Evolutionary conservation across 2,888 invertebrate species (phyloP).

Genomic region (Hylaea fasciaria): DNA sequence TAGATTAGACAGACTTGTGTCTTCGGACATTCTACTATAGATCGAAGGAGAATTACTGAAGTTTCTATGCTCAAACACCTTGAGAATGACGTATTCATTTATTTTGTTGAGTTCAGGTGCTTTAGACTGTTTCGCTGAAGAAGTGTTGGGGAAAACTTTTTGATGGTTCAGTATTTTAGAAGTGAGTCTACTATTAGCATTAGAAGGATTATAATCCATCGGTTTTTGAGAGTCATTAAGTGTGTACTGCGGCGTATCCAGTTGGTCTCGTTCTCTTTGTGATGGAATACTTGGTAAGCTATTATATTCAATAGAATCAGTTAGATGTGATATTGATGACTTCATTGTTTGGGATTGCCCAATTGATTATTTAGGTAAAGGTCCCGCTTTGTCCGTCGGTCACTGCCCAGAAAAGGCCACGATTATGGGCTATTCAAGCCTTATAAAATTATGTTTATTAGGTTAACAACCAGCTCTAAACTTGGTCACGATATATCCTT

Average conservation of each 20-base stretch:
- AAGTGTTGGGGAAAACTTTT: conserved; percentile 26
- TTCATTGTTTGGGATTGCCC: conserved; percentile 35
- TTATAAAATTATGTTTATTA: conserved; percentile 33
- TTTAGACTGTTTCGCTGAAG: conserved; percentile 33
- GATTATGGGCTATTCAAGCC: conserved; percentile 22
- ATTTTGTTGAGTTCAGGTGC: conserved; percentile 41
- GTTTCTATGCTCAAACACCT: conserved; percentile 40
- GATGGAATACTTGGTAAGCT: conserved; percentile 55
- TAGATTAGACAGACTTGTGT: conserved; percentile 30
- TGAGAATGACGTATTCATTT: conserved; percentile 38
- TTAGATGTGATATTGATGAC: conserved; percentile 39
- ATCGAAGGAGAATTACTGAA: conserved; percentile 37
- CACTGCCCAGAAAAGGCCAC: conserved; percentile 37
- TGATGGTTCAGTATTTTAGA: conserved; percentile 32
- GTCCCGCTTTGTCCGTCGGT: conserved; percentile 32
- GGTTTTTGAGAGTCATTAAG: not conserved
- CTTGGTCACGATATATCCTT: not conserved
- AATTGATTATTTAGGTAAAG: conserved; percentile 34
- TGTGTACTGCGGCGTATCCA: not conserved
- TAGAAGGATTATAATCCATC: conserved; percentile 4
- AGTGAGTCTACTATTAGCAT: conserved; percentile 20
- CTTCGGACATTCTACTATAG: conserved; percentile 41
- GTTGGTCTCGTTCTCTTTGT: conserved; percentile 26
- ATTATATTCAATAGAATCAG: conserved; percentile 60
- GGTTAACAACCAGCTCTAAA: conserved; percentile 13